phyloP scores from a whole-genome alignment of 2,888 invertebrate species.

The Dexiosoma caninum region DNA sequence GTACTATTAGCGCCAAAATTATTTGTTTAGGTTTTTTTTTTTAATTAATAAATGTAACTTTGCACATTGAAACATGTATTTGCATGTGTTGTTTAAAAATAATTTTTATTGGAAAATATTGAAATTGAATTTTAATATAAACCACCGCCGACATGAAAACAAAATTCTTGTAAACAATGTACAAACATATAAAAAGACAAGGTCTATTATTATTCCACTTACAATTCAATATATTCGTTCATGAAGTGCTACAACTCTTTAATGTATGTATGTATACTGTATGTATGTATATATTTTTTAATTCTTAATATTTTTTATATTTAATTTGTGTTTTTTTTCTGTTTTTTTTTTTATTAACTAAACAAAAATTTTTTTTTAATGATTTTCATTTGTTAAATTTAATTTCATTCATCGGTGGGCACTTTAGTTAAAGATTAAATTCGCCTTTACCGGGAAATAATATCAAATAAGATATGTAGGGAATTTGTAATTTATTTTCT shows the following conservation, averaged over 20 bases:
- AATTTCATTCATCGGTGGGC: background rate
- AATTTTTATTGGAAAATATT: background rate
- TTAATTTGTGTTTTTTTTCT: background rate
- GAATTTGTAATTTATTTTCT: too few relatives aligned
- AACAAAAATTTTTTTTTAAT: background rate
- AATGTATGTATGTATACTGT: background rate
- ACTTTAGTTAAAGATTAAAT: too few relatives aligned
- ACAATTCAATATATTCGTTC: constrained; percentile 68
- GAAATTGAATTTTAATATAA: background rate
- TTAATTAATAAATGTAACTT: too few relatives aligned
- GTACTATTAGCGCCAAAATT: too few relatives aligned
- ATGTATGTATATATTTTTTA: background rate
- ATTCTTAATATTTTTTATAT: background rate
- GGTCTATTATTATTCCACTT: constrained; percentile 57
- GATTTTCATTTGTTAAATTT: background rate
- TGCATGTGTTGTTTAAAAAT: too few relatives aligned
- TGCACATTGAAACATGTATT: too few relatives aligned
- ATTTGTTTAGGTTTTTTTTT: too few relatives aligned
- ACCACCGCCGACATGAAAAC: constrained; percentile 43
- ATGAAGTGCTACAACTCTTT: background rate
- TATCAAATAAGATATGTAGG: too few relatives aligned
- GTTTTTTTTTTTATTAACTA: background rate
- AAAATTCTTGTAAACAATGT: background rate
- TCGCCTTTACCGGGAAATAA: too few relatives aligned
- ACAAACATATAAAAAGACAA: background rate